Evolutionary conservation across 2,113 vertebrate genomes (phyloP).

Genomic region (Hydrochoerus hydrochaeris): DNA sequence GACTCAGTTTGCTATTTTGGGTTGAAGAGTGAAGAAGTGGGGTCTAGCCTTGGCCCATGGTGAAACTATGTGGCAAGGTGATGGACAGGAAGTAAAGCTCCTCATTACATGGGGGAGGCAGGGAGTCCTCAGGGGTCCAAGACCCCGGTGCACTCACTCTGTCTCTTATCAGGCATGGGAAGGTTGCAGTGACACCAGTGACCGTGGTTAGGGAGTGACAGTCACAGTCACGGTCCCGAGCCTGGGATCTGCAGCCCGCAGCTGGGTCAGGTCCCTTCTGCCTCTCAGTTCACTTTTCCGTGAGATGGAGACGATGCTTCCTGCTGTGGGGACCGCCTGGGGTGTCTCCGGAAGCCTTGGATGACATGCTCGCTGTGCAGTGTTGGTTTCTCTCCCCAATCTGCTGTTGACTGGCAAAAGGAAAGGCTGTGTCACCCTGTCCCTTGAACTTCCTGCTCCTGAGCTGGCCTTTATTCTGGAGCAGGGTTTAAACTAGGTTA

Average conservation of each 20-base stretch:
- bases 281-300: not conserved
- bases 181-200: not conserved
- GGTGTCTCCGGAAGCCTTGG: not conserved
- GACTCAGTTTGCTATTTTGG: constrained; percentile 53
- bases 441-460: not conserved
- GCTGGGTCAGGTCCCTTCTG: fast-evolving
- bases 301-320: not conserved
- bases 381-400: not conserved
- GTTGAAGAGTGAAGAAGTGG: constrained; percentile 7
- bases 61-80: constrained; percentile 30
- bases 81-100: not conserved
- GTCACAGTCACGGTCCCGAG: not conserved
- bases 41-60: not conserved
- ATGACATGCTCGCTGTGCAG: not conserved
- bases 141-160: not conserved
- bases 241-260: not conserved
- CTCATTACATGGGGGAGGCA: not conserved
- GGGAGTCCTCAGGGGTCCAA: not conserved
- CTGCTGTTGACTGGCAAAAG: not conserved
- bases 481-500: not conserved
- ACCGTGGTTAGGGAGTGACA: not conserved
- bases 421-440: not conserved
- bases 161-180: fast-evolving
- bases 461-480: not conserved
- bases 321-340: too few relatives aligned